These are phyloP conservation scores for Alcedo atthis DNA, from an alignment of 2,797 vertebrate genomes.

Conservation along the genomic window DNA sequence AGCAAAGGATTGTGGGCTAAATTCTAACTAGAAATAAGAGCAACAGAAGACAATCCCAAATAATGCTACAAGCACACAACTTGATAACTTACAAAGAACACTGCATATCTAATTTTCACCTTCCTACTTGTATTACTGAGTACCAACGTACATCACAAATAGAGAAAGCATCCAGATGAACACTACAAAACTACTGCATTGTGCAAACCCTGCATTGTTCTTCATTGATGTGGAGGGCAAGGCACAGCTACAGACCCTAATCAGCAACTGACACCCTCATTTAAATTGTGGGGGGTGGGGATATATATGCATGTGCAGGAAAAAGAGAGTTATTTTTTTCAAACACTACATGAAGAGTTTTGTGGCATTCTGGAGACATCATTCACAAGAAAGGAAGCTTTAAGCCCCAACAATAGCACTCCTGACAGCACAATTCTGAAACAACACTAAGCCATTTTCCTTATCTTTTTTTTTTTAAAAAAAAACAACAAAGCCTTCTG, in stretches of 20 bases:
- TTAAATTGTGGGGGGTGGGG: background rate
- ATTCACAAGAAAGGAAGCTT: background rate
- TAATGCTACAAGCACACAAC: background rate
- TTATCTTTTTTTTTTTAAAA: constrained; percentile 54
- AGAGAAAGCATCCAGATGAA: background rate
- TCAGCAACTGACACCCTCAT: background rate
- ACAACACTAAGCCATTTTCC: constrained; percentile 49
- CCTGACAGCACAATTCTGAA: constrained; percentile 61
- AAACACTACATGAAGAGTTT: constrained; percentile 6
- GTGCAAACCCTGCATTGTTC: background rate
- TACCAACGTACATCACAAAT: background rate
- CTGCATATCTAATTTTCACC: background rate
- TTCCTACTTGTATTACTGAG: background rate
- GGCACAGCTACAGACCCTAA: background rate
- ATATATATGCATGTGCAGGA: fast-evolving
- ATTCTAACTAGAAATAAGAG: background rate
- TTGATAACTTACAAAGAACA: background rate
- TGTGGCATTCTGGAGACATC: background rate
- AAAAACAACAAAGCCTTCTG: constrained; percentile 1
- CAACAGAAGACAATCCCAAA: background rate
- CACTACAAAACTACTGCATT: background rate
- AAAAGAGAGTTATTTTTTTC: background rate
- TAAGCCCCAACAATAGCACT: constrained; percentile 1
- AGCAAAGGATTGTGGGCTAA: background rate
- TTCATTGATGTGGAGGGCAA: background rate